Percentiles rank a stretch among this genome's conserved stretches.
Conservation (phyloP, 2,888 invertebrate genomes). For the Aethes cnicana region DNA sequence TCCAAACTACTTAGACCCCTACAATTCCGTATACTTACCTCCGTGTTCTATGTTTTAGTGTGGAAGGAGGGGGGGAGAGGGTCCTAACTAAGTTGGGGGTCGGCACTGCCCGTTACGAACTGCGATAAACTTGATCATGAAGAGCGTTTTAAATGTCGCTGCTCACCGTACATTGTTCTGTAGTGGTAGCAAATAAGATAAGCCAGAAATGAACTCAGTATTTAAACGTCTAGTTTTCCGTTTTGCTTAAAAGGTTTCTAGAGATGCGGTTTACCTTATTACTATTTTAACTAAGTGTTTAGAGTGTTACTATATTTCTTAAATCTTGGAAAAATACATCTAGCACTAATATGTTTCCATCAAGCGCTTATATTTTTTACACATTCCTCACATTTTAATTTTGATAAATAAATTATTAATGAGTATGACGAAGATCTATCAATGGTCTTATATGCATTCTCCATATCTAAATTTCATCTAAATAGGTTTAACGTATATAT, state of each 20-base stretch:
- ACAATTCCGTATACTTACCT: constrained; percentile 28
- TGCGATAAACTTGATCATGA: constrained; percentile 76
- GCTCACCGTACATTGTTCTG: constrained; percentile 73
- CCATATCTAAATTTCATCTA: too few relatives aligned
- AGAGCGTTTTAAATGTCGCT: constrained; percentile 78
- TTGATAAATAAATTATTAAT: too few relatives aligned
- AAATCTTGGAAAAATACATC: too few relatives aligned
- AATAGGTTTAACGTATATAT: too few relatives aligned
- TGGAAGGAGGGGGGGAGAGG: constrained; percentile 38
- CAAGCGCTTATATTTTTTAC: too few relatives aligned
- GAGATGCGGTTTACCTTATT: neutral
- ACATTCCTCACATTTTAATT: too few relatives aligned
- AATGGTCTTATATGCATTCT: too few relatives aligned
- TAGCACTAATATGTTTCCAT: too few relatives aligned
- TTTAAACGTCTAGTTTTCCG: constrained; percentile 21
- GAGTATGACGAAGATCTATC: too few relatives aligned
- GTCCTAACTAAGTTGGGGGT: constrained; percentile 52
- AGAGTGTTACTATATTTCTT: too few relatives aligned
- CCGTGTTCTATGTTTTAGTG: constrained; percentile 34
- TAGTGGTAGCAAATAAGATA: constrained; percentile 51
- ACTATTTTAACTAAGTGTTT: too few relatives aligned
- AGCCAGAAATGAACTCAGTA: constrained; percentile 3
- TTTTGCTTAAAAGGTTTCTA: neutral
- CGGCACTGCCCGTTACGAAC: constrained; percentile 68
- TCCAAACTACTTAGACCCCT: constrained; percentile 49